A percentile compares a stretch with the other conserved stretches of the same genome.
Conservation (phyloP, 2,888 invertebrate genomes). For the Pandemis heparana region DNA sequence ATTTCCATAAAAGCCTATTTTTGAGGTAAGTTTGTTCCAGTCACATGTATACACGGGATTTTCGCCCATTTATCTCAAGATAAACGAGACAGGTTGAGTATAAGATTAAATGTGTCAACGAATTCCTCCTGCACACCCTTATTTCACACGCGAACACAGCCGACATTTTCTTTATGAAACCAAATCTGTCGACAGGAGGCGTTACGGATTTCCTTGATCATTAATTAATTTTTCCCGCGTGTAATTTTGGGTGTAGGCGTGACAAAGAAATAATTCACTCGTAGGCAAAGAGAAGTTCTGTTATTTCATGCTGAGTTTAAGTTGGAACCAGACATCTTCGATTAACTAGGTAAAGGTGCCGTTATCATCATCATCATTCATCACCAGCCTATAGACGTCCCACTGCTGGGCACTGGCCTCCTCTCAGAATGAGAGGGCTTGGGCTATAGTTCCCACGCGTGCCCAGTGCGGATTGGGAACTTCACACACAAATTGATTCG, state of each 20-base stretch:
- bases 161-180: conserved; percentile 40
- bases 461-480: too few relatives aligned
- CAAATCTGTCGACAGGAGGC: conserved; percentile 35
- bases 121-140: conserved; percentile 55
- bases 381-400: too few relatives aligned
- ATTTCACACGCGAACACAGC: conserved; percentile 43
- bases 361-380: too few relatives aligned
- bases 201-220: conserved; percentile 35
- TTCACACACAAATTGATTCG: too few relatives aligned
- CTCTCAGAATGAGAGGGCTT: too few relatives aligned
- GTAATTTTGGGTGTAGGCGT: neutral
- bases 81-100: conserved; percentile 72
- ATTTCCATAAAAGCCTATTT: conserved; percentile 38
- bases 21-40: conserved; percentile 35
- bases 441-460: too few relatives aligned
- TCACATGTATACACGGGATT: conserved; percentile 51
- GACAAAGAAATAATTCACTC: neutral
- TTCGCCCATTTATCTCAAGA: conserved; percentile 70
- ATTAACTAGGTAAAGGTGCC: neutral
- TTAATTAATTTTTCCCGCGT: conserved; percentile 31
- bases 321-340: neutral
- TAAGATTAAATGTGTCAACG: conserved; percentile 77
- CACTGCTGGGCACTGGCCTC: too few relatives aligned
- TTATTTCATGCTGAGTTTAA: neutral
- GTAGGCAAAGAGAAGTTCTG: neutral